phyloP scores from a whole-genome alignment of 2,797 vertebrate genomes.

The Tapera naevia region DNA sequence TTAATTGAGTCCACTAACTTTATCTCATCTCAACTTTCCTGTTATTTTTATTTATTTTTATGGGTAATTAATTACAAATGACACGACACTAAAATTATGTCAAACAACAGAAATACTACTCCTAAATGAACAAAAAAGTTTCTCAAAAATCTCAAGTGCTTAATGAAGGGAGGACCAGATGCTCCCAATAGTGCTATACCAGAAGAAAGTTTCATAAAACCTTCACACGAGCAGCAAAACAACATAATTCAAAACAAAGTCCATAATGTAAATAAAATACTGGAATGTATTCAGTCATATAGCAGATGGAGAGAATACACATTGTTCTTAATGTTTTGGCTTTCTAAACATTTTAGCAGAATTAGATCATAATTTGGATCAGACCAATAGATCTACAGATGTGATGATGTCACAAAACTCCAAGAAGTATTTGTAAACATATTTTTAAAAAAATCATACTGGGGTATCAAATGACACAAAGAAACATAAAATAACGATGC shows the following conservation, averaged over 20 bases:
- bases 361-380: conserved; percentile 35
- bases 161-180: not conserved
- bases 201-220: not conserved
- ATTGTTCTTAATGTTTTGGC: conserved; percentile 10
- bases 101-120: not conserved
- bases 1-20: not conserved
- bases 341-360: conserved; percentile 30
- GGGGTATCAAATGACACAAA: conserved; percentile 20
- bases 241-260: conserved; percentile 34
- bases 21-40: not conserved
- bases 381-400: conserved; percentile 33
- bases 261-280: conserved; percentile 48
- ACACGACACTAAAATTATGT: not conserved
- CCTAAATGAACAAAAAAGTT: not conserved
- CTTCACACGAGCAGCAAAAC: conserved; percentile 1
- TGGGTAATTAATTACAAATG: not conserved
- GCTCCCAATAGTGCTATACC: not conserved
- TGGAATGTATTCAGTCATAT: conserved; percentile 17
- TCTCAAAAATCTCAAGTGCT: not conserved
- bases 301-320: conserved; percentile 54
- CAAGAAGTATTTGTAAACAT: not conserved
- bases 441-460: conserved; percentile 12
- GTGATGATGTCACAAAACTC: not conserved
- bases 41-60: not conserved
- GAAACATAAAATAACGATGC: not conserved